Percentiles rank a stretch among this genome's conserved stretches.
Conservation (phyloP, 2,797 vertebrate species). For the Myotis planiceps region DNA sequence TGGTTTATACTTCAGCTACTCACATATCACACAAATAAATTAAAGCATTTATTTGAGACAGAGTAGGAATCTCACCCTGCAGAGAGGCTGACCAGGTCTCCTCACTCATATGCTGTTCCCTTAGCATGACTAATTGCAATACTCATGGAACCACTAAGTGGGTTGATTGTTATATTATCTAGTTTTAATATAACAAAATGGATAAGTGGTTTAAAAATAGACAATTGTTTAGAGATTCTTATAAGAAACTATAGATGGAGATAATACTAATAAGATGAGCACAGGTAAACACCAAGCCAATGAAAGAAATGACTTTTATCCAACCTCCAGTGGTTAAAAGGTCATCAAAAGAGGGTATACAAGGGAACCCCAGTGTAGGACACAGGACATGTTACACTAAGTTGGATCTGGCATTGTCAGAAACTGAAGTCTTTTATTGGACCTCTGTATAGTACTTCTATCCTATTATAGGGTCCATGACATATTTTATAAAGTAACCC, state of each 20-base stretch:
- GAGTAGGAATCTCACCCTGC: background rate
- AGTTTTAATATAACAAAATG: constrained; percentile 43
- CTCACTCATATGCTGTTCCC: background rate
- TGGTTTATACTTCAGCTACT: background rate
- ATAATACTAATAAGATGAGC: background rate
- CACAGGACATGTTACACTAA: background rate
- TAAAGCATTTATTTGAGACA: background rate
- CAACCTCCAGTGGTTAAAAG: background rate
- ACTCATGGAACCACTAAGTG: background rate
- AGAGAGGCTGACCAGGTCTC: background rate
- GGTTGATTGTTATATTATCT: background rate
- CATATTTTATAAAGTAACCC: background rate
- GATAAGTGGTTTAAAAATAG: background rate
- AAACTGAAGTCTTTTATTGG: background rate
- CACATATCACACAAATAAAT: background rate
- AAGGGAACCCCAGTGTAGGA: background rate
- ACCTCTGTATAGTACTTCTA: background rate
- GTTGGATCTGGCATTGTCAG: background rate
- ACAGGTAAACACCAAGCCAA: background rate
- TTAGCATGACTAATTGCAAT: background rate
- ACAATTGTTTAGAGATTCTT: background rate
- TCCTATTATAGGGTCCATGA: background rate
- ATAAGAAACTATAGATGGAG: background rate
- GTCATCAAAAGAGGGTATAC: background rate
- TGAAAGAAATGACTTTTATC: background rate